Percentiles rank a stretch among this genome's conserved stretches.
These are phyloP conservation scores for Saguinus midas DNA, from an alignment of 2,113 vertebrate species.

Conservation along the genomic window DNA sequence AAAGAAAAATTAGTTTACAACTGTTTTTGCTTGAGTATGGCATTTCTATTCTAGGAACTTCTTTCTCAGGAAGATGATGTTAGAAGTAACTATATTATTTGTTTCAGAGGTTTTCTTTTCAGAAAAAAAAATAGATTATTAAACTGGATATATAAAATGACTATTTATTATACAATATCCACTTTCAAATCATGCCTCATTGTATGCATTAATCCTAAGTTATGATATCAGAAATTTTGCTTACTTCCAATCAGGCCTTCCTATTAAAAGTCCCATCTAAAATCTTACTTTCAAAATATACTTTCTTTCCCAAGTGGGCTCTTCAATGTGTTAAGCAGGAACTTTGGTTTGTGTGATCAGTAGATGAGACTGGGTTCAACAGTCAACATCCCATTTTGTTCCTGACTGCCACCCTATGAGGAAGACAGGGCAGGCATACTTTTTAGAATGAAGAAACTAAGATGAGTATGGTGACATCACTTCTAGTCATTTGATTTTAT, in stretches of 20 bases:
- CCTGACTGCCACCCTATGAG: not conserved
- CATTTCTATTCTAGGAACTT: not conserved
- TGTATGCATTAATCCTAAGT: not conserved
- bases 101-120: not conserved
- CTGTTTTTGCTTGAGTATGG: not conserved
- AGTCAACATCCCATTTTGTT: fast-evolving
- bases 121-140: not conserved
- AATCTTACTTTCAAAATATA: fast-evolving
- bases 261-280: not conserved
- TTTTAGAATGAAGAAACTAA: not conserved
- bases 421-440: not conserved
- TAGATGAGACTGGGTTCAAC: no score
- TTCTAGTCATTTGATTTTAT: not conserved
- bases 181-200: not conserved
- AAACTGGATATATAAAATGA: not conserved
- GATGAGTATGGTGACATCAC: not conserved
- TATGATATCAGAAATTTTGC: no score
- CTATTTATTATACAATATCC: not conserved
- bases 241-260: fast-evolving
- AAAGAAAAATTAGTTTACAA: not conserved
- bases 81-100: not conserved
- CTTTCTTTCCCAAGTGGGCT: not conserved
- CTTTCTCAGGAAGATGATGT: not conserved
- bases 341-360: no score
- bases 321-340: not conserved